Conservation (phyloP, 2,888 invertebrate genomes). For the Mythimna lalbum region DNA sequence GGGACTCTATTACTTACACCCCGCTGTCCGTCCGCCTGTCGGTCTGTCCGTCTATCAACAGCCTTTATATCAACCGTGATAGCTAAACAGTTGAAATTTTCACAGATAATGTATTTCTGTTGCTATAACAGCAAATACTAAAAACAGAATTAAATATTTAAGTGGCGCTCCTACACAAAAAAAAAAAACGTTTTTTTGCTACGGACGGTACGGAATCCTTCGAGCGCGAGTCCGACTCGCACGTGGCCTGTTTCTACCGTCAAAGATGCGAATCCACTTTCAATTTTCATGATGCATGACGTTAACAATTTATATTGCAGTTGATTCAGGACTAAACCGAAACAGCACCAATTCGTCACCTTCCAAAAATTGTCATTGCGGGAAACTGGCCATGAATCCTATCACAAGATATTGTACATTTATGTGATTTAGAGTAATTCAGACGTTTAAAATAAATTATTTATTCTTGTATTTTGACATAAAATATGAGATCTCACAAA, state of each 20-base stretch:
- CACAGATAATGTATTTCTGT: too few species aligned
- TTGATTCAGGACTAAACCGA: neutral
- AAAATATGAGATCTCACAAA: neutral
- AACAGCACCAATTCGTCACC: slow-evolving; percentile 5
- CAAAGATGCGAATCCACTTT: slow-evolving; percentile 2
- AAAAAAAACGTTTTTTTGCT: too few species aligned
- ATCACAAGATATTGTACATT: neutral
- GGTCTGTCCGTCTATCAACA: too few species aligned
- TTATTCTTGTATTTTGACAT: neutral
- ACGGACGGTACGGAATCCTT: too few species aligned
- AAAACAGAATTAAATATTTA: too few species aligned
- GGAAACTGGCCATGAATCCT: slow-evolving; percentile 40
- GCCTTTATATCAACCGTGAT: too few species aligned
- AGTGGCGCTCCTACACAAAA: too few species aligned
- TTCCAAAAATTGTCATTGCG: slow-evolving; percentile 11
- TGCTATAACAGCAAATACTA: too few species aligned
- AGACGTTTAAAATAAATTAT: neutral
- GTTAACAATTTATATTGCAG: slow-evolving; percentile 1
- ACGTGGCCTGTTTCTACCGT: neutral
- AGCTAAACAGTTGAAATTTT: too few species aligned
- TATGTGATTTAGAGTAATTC: slow-evolving; percentile 1
- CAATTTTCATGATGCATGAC: slow-evolving; percentile 16
- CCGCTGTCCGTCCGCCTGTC: too few species aligned
- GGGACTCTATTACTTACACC: too few species aligned
- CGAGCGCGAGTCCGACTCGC: too few species aligned